These are phyloP conservation scores for Diaphora mendica DNA, from an alignment of 2,888 invertebrate genomes.

Conservation along the genomic window DNA sequence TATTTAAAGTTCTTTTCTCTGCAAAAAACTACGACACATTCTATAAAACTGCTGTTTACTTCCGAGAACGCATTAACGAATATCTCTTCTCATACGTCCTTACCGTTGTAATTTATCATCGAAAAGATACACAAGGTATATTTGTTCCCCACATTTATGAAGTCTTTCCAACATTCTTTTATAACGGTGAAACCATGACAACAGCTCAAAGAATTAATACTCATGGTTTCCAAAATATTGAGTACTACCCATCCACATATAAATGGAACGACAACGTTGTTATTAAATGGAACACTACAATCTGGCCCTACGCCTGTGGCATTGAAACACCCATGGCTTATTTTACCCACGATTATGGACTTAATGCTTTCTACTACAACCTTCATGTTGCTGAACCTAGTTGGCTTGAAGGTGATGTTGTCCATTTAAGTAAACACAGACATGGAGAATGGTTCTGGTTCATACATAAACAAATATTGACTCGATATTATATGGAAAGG, in stretches of 20 bases:
- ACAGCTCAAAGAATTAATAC: slow-evolving; percentile 88
- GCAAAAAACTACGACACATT: slow-evolving; percentile 91
- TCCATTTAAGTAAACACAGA: no score
- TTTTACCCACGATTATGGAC: slow-evolving; percentile 90
- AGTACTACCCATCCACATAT: slow-evolving; percentile 68
- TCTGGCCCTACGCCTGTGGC: slow-evolving; percentile 80
- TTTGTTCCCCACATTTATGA: slow-evolving; percentile 91
- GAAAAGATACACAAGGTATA: slow-evolving; percentile 88
- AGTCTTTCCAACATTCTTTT: slow-evolving; percentile 90
- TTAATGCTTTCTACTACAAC: slow-evolving; percentile 89
- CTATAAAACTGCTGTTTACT: slow-evolving; percentile 89
- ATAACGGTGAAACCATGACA: slow-evolving; percentile 89
- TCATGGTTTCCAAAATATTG: slow-evolving; percentile 66
- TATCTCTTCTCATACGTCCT: slow-evolving; percentile 89
- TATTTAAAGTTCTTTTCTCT: slow-evolving; percentile 89
- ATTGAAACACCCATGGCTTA: slow-evolving; percentile 88
- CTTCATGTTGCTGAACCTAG: slow-evolving; percentile 87
- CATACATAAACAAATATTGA: no score
- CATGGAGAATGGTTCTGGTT: no score
- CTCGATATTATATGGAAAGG: no score
- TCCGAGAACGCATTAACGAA: slow-evolving; percentile 89
- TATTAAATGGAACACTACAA: slow-evolving; percentile 88
- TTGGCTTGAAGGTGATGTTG: no score
- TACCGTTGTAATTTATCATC: slow-evolving; percentile 87
- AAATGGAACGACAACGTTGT: slow-evolving; percentile 81